A percentile compares a stretch with the other conserved stretches of the same genome.
These are phyloP conservation scores for Apamea monoglypha DNA, from an alignment of 2,888 invertebrate genomes.

Conservation along the genomic window DNA sequence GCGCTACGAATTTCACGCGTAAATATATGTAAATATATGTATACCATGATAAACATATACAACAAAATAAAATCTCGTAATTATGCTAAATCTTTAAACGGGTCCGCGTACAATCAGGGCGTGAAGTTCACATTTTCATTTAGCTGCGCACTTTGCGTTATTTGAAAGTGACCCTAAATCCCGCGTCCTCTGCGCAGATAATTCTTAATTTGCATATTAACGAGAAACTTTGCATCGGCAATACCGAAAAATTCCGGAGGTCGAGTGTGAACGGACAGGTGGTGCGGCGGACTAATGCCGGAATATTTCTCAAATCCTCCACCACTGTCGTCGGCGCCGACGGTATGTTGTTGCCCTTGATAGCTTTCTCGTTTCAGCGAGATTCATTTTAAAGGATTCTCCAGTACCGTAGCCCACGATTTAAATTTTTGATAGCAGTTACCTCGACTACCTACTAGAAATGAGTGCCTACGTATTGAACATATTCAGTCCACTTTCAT, in stretches of 20 bases:
- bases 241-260: slow-evolving; percentile 86
- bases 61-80: slow-evolving; percentile 81
- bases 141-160: slow-evolving; percentile 77
- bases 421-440: slow-evolving; percentile 28
- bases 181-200: slow-evolving; percentile 84
- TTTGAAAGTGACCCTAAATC: slow-evolving; percentile 84
- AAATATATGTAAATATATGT: slow-evolving; percentile 80
- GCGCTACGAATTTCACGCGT: slow-evolving; percentile 76
- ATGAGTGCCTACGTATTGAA: neutral
- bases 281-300: slow-evolving; percentile 77
- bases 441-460: neutral
- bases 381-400: slow-evolving; percentile 55
- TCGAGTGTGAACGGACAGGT: slow-evolving; percentile 87
- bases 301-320: slow-evolving; percentile 81
- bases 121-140: slow-evolving; percentile 83
- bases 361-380: slow-evolving; percentile 65
- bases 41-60: slow-evolving; percentile 76
- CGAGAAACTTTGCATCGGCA: slow-evolving; percentile 88
- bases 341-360: slow-evolving; percentile 69
- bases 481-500: neutral
- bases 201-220: slow-evolving; percentile 90
- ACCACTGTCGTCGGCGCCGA: slow-evolving; percentile 62
- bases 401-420: slow-evolving; percentile 19
- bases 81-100: slow-evolving; percentile 86
- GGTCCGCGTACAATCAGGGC: slow-evolving; percentile 81